Evolutionary conservation across 1,140 invertebrate genomes (phyloP).

Genomic region (Aphelinus certus): DNA sequence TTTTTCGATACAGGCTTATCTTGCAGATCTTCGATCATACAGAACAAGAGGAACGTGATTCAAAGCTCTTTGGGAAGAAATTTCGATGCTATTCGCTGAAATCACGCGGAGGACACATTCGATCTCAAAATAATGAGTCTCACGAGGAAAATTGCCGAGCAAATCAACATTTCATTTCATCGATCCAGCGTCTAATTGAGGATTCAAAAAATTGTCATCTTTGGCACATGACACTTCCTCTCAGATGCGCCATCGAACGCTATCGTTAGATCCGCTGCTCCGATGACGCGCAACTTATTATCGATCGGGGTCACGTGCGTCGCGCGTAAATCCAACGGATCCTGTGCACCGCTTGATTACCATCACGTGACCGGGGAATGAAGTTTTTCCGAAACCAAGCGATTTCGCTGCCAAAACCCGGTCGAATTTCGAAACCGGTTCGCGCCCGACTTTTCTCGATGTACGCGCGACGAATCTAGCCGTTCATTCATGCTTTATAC

Average conservation of each 20-base stretch:
- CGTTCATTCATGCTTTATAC: slow-evolving; percentile 9
- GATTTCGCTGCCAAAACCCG: background rate
- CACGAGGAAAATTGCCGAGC: too few species aligned
- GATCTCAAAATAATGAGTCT: too few species aligned
- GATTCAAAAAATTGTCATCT: background rate
- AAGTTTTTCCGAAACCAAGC: background rate
- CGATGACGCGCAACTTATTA: slow-evolving; percentile 27
- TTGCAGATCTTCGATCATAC: too few species aligned
- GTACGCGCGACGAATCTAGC: background rate
- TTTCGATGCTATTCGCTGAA: too few species aligned
- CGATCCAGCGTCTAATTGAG: too few species aligned
- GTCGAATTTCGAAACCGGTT: slow-evolving; percentile 13
- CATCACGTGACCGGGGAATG: slow-evolving; percentile 1
- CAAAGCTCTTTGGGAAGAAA: too few species aligned
- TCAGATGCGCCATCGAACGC: too few species aligned
- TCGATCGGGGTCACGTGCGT: slow-evolving; percentile 18
- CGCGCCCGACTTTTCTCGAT: slow-evolving; percentile 16
- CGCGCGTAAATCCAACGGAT: slow-evolving; percentile 10
- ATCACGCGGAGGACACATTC: too few species aligned
- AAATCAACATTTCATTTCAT: too few species aligned
- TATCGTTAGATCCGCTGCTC: background rate
- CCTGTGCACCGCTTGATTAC: too few species aligned
- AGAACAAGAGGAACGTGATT: too few species aligned
- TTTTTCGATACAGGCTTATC: too few species aligned
- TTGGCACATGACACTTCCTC: background rate